Conservation (phyloP, 2,888 invertebrate genomes). For the Athalia circularis region DNA sequence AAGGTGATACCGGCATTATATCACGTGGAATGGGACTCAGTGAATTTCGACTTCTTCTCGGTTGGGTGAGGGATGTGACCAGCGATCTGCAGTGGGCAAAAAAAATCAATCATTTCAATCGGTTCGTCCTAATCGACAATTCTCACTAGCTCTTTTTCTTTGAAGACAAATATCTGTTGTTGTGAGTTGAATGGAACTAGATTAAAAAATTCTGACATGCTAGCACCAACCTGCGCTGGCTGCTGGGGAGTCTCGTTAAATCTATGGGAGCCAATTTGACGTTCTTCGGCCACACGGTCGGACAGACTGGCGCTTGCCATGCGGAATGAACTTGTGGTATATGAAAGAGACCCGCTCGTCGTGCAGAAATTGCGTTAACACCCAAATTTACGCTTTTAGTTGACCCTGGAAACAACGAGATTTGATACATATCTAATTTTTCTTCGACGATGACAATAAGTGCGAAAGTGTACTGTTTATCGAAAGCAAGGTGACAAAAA, state of each 20-base stretch:
- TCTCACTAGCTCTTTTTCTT: background rate
- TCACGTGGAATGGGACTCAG: constrained; percentile 65
- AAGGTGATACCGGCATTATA: constrained; percentile 55
- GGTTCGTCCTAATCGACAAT: background rate
- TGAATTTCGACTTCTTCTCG: constrained; percentile 60
- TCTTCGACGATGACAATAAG: too few relatives aligned
- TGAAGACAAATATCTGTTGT: too few relatives aligned
- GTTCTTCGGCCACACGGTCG: constrained; percentile 68
- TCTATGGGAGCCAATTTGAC: constrained; percentile 70
- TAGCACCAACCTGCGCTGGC: constrained; percentile 63
- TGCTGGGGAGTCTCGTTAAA: constrained; percentile 64
- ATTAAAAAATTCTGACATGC: background rate
- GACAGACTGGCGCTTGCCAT: constrained; percentile 66
- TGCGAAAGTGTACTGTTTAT: too few relatives aligned
- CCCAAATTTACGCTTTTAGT: constrained; percentile 56
- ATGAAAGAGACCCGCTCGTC: constrained; percentile 58
- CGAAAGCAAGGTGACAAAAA: too few relatives aligned
- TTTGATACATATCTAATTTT: too few relatives aligned
- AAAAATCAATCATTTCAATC: background rate
- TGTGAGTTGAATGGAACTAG: background rate
- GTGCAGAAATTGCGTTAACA: constrained; percentile 54
- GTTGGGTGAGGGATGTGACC: constrained; percentile 56
- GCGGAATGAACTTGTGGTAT: constrained; percentile 64
- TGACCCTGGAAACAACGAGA: constrained; percentile 48
- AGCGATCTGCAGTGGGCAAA: constrained; percentile 48